Conservation (phyloP, 37 sponge, comb jelly and placozoan species). For the Ianthella basta region DNA sequence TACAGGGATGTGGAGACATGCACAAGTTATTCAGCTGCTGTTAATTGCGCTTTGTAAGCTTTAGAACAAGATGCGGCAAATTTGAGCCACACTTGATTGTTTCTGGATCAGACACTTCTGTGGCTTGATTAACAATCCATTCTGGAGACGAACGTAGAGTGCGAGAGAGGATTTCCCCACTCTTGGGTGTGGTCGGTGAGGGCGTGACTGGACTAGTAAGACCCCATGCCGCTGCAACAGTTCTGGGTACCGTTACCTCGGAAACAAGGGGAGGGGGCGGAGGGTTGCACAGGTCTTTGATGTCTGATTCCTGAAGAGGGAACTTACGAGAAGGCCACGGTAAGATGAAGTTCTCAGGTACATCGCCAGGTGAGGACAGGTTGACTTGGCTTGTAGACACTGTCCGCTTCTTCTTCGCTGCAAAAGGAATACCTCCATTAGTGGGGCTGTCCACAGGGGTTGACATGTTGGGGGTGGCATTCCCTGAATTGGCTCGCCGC, state of each 20-base stretch:
- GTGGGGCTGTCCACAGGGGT: constrained; percentile 7
- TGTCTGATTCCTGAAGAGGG: constrained; percentile 35
- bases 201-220: constrained; percentile 33
- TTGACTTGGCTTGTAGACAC: neutral
- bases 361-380: neutral
- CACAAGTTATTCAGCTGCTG: neutral
- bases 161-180: neutral
- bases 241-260: constrained; percentile 17
- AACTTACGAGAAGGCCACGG: constrained; percentile 64
- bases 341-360: neutral
- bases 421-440: constrained; percentile 13
- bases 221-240: constrained; percentile 16
- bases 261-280: constrained; percentile 42
- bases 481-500: constrained; percentile 35
- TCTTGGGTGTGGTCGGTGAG: constrained; percentile 26
- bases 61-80: constrained; percentile 31
- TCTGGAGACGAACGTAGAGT: constrained; percentile 22
- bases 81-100: neutral
- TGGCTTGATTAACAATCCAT: neutral
- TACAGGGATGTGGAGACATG: neutral
- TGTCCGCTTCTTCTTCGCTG: neutral
- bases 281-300: constrained; percentile 40
- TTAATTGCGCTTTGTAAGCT: constrained; percentile 46
- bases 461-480: neutral
- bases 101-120: neutral